Evolutionary conservation across 2,797 vertebrate genomes (phyloP), one percentile per base, ranked within the genome.

Genomic region (Manis pentadactyla): DNA sequence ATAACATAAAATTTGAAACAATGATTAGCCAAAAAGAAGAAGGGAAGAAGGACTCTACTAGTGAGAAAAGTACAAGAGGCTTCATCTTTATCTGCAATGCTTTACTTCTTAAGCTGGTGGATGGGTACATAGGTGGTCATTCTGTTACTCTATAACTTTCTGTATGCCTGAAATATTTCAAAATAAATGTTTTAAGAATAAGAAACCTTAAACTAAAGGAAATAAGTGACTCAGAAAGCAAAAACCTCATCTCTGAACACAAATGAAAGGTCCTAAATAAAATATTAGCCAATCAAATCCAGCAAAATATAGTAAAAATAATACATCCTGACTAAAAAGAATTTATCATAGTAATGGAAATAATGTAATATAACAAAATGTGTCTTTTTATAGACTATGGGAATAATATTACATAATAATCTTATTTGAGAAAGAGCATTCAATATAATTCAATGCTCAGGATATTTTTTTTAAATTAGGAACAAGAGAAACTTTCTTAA

Each of bases 241-340:
- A 93, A 90, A 90, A 90, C 66, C 13, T 83, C n/a, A 81, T 64
- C 21, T 57, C 64, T n/a, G 66, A 83, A 49, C 27, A 83, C 81
- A 95, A 95, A 90, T 1, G 7, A 83, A 92, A 81, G 66, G 31
- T 31, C 19, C 17, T 87, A 96, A 93, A 90, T 37, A 57, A 83
- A 94, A 89, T 39, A 37, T 53, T 21, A n/a, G 10, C 15, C 51
- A 90, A 57, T 66, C 37, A 37, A 37, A 37, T 4, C 37, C 37
- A 37, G 37, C 42, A 59, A 93, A 93, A 84, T 7, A 75, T 4
- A 55, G 34, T 75, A 5, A 77, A 68, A 95, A 57, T 2, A 69
- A 49, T 89, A 79, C 5, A 63, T 51, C 7, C 18, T 92, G 19
- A 75, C 42, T 59, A 46, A 64, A 77, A 83, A 64, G 8, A 46